These are phyloP conservation scores for Xylocampa areola DNA, from an alignment of 2,888 invertebrate genomes.

Conservation along the genomic window DNA sequence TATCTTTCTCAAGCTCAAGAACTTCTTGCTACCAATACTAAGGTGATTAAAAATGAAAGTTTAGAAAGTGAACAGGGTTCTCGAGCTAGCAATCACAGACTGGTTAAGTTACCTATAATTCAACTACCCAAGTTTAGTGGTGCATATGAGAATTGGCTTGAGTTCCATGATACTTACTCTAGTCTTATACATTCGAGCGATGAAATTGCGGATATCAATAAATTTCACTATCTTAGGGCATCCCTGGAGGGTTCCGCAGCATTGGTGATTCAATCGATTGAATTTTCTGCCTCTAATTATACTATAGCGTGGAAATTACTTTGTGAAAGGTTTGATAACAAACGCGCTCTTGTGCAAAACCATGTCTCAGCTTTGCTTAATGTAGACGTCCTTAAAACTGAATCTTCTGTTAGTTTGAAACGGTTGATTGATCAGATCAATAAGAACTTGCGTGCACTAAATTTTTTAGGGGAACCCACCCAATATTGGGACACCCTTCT, in stretches of 20 bases:
- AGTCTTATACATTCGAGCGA: slow-evolving; percentile 53
- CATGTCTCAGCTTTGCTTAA: slow-evolving; percentile 50
- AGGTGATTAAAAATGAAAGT: slow-evolving; percentile 12
- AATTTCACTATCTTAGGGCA: slow-evolving; percentile 54
- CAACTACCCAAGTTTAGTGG: slow-evolving; percentile 54
- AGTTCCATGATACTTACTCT: slow-evolving; percentile 52
- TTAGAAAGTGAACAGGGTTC: slow-evolving; percentile 1
- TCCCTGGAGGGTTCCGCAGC: slow-evolving; percentile 52
- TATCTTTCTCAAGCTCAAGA: slow-evolving; percentile 18
- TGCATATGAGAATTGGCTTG: slow-evolving; percentile 51
- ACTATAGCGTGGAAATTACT: slow-evolving; percentile 49
- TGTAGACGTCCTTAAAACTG: slow-evolving; percentile 37
- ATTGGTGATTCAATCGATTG: slow-evolving; percentile 44
- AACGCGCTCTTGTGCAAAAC: slow-evolving; percentile 47
- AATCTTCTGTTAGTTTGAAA: slow-evolving; percentile 46
- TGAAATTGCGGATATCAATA: slow-evolving; percentile 52
- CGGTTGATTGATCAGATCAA: slow-evolving; percentile 48
- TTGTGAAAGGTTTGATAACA: slow-evolving; percentile 53
- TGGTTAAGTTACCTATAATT: slow-evolving; percentile 42
- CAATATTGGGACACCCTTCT: slow-evolving; percentile 54
- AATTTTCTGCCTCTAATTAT: slow-evolving; percentile 46
- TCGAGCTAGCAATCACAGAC: slow-evolving; percentile 9
- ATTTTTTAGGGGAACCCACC: slow-evolving; percentile 46
- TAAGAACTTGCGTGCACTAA: slow-evolving; percentile 52
- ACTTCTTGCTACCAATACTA: slow-evolving; percentile 8